Conservation (phyloP, 2,888 invertebrate species). For the Acrobasis consociella region DNA sequence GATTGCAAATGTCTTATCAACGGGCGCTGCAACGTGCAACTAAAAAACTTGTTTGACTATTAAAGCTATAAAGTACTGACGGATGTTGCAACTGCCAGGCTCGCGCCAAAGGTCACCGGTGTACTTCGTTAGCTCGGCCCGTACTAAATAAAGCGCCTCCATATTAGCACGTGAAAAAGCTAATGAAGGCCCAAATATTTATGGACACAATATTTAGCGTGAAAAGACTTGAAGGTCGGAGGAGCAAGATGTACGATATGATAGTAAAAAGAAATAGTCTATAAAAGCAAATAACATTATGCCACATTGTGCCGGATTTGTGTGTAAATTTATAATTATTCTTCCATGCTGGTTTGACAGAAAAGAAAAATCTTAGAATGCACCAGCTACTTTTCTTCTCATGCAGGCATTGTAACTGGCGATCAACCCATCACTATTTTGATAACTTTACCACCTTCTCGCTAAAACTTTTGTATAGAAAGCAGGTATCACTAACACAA, state of each 20-base stretch:
- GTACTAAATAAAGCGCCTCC: conserved; percentile 9
- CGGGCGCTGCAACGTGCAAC: conserved; percentile 6
- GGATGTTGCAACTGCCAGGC: conserved; percentile 11
- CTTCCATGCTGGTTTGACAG: no score
- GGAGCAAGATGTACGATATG: background rate
- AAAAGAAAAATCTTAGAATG: no score
- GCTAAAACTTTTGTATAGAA: no score
- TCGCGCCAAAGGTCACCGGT: conserved; percentile 8
- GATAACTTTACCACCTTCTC: no score
- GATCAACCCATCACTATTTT: no score
- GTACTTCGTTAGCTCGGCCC: conserved; percentile 19
- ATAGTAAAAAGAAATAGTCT: background rate
- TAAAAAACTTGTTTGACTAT: conserved; percentile 17
- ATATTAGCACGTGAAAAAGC: conserved; percentile 23
- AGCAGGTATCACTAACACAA: no score
- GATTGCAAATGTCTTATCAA: conserved; percentile 7
- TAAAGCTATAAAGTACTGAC: conserved; percentile 11
- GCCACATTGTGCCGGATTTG: no score
- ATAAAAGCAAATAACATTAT: no score
- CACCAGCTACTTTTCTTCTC: no score
- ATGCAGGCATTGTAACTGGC: no score
- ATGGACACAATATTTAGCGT: conserved; percentile 11
- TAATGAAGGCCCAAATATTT: conserved; percentile 17
- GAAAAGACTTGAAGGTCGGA: background rate
- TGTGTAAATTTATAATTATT: no score